A percentile compares a stretch with the other conserved stretches of the same genome.
phyloP scores from a whole-genome alignment of 2,797 vertebrate genomes.

The Linurgus olivaceus region DNA sequence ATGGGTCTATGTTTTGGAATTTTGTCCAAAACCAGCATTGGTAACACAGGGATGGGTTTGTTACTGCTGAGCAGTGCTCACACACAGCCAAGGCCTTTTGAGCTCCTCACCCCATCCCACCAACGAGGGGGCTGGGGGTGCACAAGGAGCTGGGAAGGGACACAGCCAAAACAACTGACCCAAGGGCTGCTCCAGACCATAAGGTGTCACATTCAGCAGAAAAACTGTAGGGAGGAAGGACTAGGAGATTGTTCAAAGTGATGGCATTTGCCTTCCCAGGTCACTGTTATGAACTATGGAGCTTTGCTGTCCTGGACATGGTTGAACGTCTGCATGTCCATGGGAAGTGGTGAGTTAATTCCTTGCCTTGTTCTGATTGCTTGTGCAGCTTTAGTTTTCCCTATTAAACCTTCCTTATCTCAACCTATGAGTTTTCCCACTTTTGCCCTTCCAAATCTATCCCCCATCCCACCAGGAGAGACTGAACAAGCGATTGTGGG shows the following conservation, averaged over 20 bases:
- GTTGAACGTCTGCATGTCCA: neutral
- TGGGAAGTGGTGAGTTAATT: neutral
- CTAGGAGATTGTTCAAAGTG: accelerated
- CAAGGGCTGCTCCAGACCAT: neutral
- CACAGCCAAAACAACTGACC: neutral
- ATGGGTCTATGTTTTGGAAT: neutral
- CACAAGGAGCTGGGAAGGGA: neutral
- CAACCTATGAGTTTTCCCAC: neutral
- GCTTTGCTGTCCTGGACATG: neutral
- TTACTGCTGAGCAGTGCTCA: accelerated
- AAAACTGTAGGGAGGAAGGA: neutral
- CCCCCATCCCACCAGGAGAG: accelerated
- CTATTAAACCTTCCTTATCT: neutral
- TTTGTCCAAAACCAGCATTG: neutral
- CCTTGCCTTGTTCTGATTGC: neutral
- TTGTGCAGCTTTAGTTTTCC: neutral
- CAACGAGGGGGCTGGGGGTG: accelerated
- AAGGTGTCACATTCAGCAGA: neutral
- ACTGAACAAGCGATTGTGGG: neutral
- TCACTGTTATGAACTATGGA: accelerated
- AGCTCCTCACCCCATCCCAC: accelerated
- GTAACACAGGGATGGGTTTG: neutral
- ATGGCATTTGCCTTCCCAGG: neutral
- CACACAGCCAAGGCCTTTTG: neutral
- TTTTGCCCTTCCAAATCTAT: neutral